Base-by-base conservation (phyloP, 2,888 invertebrate species). In the Cheilosia urbana region DNA sequence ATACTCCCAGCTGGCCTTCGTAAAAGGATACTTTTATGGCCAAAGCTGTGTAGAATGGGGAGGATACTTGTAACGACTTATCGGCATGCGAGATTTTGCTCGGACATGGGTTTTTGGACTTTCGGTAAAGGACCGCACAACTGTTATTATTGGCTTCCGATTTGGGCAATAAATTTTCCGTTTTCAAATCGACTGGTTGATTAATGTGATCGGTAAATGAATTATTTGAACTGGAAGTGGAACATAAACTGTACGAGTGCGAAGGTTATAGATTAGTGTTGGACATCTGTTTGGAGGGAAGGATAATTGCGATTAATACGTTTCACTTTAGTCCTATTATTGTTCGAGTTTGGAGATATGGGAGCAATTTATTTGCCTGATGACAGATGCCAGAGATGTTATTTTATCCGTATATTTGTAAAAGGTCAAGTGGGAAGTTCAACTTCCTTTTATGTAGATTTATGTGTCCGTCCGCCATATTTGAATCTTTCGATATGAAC, bases 131-230 rank as follows among this genome's bases (percentile, higher is more conserved):
- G 40, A 42, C 42, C 15, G n/a, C n/a, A n/a, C 17, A 11, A 11
- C 15, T 15, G 30, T 34, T 62, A 13, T 34, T 77, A 63, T 69
- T 57, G 55, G 66, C 73, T 40, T 62, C 11, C 55, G 55, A 55
- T 55, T 53, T 55, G 30, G 62, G 55, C 17, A 72, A 75, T 75
- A 47, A 49, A 49, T 69, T 75, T 75, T 75, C 30, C 24, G 63
- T 47, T 47, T 55, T 55, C 51, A 15, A 75, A 73, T 66, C 73
- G 42, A 60, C 58, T 21, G 27, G 34, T 73, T 79, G 73, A 79
- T 73, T 66, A 79, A 79, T 80, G 47, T 40, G 15, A 34, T 24
- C 7, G 55, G 34, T 19, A 58, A 51, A 53, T 72, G 40, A 49
- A 45, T 27, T 79, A 49, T 66, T 42, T 60, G 15, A 17, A 34